Percentiles rank a stretch among this genome's conserved stretches.
These are phyloP conservation scores for Gambusia yucatana DNA, from an alignment of 2,797 vertebrate species.

Conservation along the genomic window DNA sequence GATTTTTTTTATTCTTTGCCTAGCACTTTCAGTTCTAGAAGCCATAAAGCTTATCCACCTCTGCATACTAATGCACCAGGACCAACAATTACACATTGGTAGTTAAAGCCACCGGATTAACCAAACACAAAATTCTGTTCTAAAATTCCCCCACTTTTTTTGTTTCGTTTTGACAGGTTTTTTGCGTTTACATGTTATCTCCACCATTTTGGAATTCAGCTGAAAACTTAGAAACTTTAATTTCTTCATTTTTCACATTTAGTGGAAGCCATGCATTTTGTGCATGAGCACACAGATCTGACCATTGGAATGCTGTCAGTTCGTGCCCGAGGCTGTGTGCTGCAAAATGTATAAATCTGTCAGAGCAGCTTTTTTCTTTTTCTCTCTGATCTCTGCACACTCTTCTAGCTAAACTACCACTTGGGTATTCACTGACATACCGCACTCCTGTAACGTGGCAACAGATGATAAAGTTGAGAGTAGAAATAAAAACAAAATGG, in stretches of 20 bases:
- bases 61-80: background rate
- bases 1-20: background rate
- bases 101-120: background rate
- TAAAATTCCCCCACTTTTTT: background rate
- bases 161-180: background rate
- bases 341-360: constrained; percentile 64
- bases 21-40: background rate
- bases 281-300: constrained; percentile 22
- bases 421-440: constrained; percentile 39
- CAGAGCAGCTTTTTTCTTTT: constrained; percentile 22
- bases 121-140: background rate
- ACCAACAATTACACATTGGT: background rate
- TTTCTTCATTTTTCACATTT: background rate
- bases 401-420: constrained; percentile 24
- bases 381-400: constrained; percentile 43
- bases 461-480: background rate
- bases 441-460: constrained; percentile 35
- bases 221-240: background rate
- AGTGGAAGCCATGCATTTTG: constrained; percentile 6
- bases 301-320: constrained; percentile 67
- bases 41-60: background rate
- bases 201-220: background rate
- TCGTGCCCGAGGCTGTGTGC: constrained; percentile 47
- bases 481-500: constrained; percentile 8
- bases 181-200: background rate